Base-by-base conservation (phyloP, 2,888 invertebrate species). In the Ochlodes sylvanus region DNA sequence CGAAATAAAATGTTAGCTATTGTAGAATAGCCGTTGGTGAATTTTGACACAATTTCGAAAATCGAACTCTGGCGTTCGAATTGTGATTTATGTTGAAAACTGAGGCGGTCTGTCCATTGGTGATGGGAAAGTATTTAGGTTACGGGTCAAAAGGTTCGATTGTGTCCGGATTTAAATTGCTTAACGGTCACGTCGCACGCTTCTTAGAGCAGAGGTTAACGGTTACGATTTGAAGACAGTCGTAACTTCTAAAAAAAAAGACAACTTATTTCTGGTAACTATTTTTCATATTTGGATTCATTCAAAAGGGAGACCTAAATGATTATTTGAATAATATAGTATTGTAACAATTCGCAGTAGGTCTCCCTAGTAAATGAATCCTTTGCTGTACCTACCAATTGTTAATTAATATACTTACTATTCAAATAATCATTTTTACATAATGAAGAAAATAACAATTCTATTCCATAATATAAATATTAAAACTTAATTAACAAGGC, bases 11-110 rank as follows among this genome's bases (percentile, higher is more conserved):
- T 90, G 90, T 86, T 76, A 69, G 77, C 88, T 79, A 87, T 92
- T 92, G 90, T 90, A 73, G 77, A 73, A 69, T 70, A 85, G 81
- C 87, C 87, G 89, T 90, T 89, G 85, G 79, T 79, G 81, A 83
- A 87, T 87, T 87, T 86, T 89, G 92, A 90, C 89, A 87, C 84
- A 87, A 91, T 89, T 91, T 84, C 82, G 83, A 87, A 89, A 79
- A 75, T 86, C 80, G 83, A 85, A 85, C 75, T 76, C 82, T 84
- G 87, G 82, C 84, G 81, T 87, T 89, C 88, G 88, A 90, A 80
- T 74, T 80, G 84, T 92, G 92, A 93, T 92, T 92, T 92, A 92
- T 93, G 86, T 89, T 82, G 78, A 79, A 85, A 85, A 82, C 73
- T 80, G 78, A 73, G 75, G 75, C 50, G 50, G 50, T 38, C 34